Percentiles rank a stretch among this genome's conserved stretches.
Evolutionary conservation across 2,113 vertebrate species (phyloP).

Genomic region (Bettongia penicillata): DNA sequence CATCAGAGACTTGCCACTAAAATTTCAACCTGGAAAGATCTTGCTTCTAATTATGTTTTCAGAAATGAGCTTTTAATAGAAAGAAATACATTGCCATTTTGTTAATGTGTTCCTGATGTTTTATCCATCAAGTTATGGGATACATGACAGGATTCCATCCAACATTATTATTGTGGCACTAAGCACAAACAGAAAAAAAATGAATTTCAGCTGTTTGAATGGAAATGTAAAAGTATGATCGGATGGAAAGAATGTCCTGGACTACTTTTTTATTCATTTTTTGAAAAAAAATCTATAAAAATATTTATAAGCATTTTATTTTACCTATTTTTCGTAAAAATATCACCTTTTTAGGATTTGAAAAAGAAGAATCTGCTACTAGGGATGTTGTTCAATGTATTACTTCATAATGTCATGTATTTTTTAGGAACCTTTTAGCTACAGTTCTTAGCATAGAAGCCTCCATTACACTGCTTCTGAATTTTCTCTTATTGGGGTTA

Average conservation of each 20-base stretch:
- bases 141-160: slow-evolving; percentile 78
- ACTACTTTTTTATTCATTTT: slow-evolving; percentile 62
- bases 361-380: slow-evolving; percentile 7
- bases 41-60: slow-evolving; percentile 79
- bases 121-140: slow-evolving; percentile 75
- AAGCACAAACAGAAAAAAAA: slow-evolving; percentile 80
- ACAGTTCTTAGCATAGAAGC: slow-evolving; percentile 20
- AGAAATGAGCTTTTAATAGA: slow-evolving; percentile 81
- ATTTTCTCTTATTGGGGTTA: slow-evolving; percentile 41
- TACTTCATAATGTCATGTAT: slow-evolving; percentile 43
- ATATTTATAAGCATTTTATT: slow-evolving; percentile 67
- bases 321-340: slow-evolving; percentile 42
- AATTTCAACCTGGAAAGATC: slow-evolving; percentile 78
- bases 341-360: slow-evolving; percentile 46
- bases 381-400: slow-evolving; percentile 27
- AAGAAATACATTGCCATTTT: slow-evolving; percentile 77
- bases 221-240: slow-evolving; percentile 80
- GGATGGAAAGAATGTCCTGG: slow-evolving; percentile 77
- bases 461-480: slow-evolving; percentile 45
- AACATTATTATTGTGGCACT: slow-evolving; percentile 78
- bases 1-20: slow-evolving; percentile 67
- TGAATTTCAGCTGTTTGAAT: slow-evolving; percentile 82
- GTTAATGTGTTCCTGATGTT: slow-evolving; percentile 80
- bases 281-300: slow-evolving; percentile 61
- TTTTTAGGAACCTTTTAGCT: slow-evolving; percentile 57